A percentile compares a stretch with the other conserved stretches of the same genome.
These are phyloP conservation scores for Diplazon laetatorius DNA, from an alignment of 2,888 invertebrate species.

Conservation along the genomic window DNA sequence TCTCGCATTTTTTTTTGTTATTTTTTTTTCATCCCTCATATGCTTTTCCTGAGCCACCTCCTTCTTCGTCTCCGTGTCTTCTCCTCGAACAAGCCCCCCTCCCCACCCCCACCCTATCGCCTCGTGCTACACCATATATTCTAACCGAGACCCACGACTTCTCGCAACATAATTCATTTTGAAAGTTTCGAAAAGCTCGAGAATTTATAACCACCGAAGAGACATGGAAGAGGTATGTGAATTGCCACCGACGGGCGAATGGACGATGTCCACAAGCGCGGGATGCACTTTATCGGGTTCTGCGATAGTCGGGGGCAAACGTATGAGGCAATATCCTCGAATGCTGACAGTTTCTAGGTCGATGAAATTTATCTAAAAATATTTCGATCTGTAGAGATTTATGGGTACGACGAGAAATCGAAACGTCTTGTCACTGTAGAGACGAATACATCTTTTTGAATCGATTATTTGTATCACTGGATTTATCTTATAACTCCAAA, in stretches of 20 bases:
- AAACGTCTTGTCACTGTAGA: too few relatives aligned
- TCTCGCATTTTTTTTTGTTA: slow-evolving; percentile 2
- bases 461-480: too few relatives aligned
- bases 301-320: background rate
- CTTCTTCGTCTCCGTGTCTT: slow-evolving; percentile 5
- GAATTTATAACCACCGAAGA: slow-evolving; percentile 31
- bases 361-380: background rate
- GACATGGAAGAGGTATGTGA: slow-evolving; percentile 13
- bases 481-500: too few relatives aligned
- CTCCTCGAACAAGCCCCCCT: slow-evolving; percentile 23
- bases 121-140: background rate
- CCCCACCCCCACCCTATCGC: slow-evolving; percentile 1
- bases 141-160: background rate
- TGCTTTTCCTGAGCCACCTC: slow-evolving; percentile 19
- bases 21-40: too few relatives aligned
- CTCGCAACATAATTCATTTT: slow-evolving; percentile 50
- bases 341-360: background rate
- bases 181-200: slow-evolving; percentile 47
- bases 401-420: too few relatives aligned
- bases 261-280: slow-evolving; percentile 37
- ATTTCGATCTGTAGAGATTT: too few relatives aligned
- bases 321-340: background rate
- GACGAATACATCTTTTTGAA: too few relatives aligned
- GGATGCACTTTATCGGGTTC: slow-evolving; percentile 5
- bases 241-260: background rate